phyloP scores from a whole-genome alignment of 1,140 invertebrate species.

The Trachelipus rathkii region DNA sequence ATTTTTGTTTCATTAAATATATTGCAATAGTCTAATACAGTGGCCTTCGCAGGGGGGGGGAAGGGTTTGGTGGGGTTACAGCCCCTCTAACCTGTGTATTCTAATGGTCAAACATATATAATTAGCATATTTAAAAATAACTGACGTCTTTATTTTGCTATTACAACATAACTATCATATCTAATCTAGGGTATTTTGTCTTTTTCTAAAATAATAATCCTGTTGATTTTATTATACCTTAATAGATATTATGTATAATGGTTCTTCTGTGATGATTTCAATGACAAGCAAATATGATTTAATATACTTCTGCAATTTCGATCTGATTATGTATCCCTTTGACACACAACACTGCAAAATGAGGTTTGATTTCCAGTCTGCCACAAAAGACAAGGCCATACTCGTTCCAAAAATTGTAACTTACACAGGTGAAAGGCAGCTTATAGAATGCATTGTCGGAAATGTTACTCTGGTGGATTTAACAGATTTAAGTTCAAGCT shows the following conservation, averaged over 20 bases:
- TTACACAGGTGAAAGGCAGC: neutral
- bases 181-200: no score
- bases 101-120: no score
- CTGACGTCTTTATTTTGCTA: no score
- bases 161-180: no score
- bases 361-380: neutral
- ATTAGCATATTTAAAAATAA: no score
- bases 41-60: no score
- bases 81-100: no score
- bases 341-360: conserved; percentile 1
- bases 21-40: no score
- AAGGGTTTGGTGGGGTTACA: no score
- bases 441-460: neutral
- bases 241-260: neutral
- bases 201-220: no score
- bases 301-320: conserved; percentile 16
- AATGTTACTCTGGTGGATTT: neutral
- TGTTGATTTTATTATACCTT: neutral
- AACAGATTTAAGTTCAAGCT: neutral
- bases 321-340: neutral
- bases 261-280: neutral
- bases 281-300: conserved; percentile 20
- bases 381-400: neutral
- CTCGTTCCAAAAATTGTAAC: neutral
- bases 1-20: no score